phyloP scores from a whole-genome alignment of 2,888 invertebrate genomes.

The Stenodera caucasica region DNA sequence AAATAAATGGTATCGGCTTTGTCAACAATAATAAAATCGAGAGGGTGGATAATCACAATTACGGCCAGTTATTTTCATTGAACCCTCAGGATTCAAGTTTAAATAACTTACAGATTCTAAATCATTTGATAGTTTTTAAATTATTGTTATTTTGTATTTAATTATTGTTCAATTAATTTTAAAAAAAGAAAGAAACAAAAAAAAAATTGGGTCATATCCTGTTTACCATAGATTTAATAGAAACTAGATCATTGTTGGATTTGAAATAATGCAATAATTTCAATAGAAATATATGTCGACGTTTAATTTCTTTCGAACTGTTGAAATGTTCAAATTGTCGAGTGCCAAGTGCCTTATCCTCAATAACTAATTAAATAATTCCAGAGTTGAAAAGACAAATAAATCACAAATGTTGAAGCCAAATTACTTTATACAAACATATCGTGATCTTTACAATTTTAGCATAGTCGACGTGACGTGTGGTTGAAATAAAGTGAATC shows the following conservation, averaged over 20 bases:
- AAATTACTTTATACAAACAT: conserved; percentile 22
- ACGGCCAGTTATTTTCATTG: conserved; percentile 20
- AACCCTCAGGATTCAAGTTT: background rate
- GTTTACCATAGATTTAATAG: background rate
- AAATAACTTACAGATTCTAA: conserved; percentile 1
- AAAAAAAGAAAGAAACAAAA: background rate
- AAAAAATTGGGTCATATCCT: background rate
- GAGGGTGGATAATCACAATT: conserved; percentile 26
- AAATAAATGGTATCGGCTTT: conserved; percentile 14
- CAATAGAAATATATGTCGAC: background rate
- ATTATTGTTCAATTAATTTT: background rate
- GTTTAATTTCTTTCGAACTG: background rate
- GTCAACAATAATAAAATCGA: conserved; percentile 20
- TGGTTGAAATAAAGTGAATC: conserved; percentile 30
- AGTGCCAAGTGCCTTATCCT: background rate
- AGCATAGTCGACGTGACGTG: conserved; percentile 28
- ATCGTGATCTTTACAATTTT: conserved; percentile 1
- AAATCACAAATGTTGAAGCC: conserved; percentile 18
- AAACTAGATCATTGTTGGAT: too few relatives aligned
- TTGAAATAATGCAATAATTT: too few relatives aligned
- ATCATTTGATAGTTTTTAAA: background rate
- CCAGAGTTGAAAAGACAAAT: conserved; percentile 26
- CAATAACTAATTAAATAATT: conserved; percentile 22
- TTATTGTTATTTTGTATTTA: background rate
- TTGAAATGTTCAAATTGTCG: background rate